Evolutionary conservation across 2,888 invertebrate species (phyloP).

Genomic region (Campaea margaritaria): DNA sequence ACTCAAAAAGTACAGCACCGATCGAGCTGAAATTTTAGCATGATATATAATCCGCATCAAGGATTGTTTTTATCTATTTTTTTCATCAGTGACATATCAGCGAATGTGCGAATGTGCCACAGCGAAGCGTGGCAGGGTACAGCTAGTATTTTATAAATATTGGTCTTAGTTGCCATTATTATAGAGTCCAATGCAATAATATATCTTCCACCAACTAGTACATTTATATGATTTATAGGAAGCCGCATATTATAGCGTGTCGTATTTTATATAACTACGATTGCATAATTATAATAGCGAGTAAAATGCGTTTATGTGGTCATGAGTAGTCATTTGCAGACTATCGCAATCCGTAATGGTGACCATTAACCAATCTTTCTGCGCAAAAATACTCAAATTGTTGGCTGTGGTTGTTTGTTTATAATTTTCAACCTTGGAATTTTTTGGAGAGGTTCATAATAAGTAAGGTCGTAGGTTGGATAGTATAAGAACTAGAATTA

Average conservation of each 20-base stretch:
- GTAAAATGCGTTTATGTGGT: constrained; percentile 29
- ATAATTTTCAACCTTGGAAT: constrained; percentile 6
- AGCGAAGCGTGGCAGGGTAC: no score
- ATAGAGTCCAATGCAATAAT: neutral
- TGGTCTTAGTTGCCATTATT: no score
- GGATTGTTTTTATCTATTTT: no score
- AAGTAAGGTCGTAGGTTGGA: neutral
- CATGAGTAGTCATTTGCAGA: constrained; percentile 18
- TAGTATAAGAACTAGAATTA: no score
- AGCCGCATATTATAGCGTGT: constrained; percentile 4
- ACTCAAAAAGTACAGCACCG: no score
- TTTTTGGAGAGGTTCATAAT: constrained; percentile 5
- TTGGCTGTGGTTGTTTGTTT: neutral
- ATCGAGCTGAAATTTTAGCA: no score
- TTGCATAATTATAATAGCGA: constrained; percentile 27
- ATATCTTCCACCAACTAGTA: neutral
- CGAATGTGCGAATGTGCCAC: no score
- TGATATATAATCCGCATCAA: no score
- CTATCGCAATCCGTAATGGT: constrained; percentile 18
- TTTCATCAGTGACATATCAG: no score
- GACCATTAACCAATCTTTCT: constrained; percentile 12
- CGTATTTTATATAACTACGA: constrained; percentile 22
- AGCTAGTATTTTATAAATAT: no score
- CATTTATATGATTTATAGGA: constrained; percentile 4
- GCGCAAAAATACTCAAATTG: constrained; percentile 15